Conservation (phyloP, 2,888 invertebrate species). For the Acrobasis consociella region DNA sequence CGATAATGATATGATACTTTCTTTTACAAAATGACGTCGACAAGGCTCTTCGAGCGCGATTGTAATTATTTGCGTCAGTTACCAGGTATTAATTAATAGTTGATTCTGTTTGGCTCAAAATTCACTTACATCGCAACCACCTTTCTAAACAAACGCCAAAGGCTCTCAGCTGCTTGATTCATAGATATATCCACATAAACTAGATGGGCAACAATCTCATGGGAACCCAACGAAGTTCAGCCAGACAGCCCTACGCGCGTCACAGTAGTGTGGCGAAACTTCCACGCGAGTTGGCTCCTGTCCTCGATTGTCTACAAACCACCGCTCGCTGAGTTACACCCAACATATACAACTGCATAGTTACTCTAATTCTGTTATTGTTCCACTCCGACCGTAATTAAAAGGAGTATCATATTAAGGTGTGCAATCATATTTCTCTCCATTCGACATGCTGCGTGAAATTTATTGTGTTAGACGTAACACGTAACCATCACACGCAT, state of each 20-base stretch:
- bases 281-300: constrained; percentile 40
- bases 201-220: no score
- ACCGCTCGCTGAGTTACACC: constrained; percentile 52
- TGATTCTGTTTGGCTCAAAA: no score
- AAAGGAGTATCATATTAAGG: constrained; percentile 11
- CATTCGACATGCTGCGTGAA: constrained; percentile 7
- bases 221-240: background rate
- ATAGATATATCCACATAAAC: no score
- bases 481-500: background rate
- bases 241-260: constrained; percentile 8
- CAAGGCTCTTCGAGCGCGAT: no score
- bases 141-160: no score
- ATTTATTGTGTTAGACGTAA: constrained; percentile 10
- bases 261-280: constrained; percentile 57
- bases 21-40: no score
- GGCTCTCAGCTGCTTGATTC: no score
- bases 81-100: no score
- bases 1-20: no score
- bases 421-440: constrained; percentile 3
- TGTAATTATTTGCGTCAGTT: no score
- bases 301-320: constrained; percentile 44
- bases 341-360: constrained; percentile 39
- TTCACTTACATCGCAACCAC: no score
- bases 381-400: constrained; percentile 25
- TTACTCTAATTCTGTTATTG: constrained; percentile 53